Conservation (phyloP, 1,140 invertebrate species). For the Diprion similis region DNA sequence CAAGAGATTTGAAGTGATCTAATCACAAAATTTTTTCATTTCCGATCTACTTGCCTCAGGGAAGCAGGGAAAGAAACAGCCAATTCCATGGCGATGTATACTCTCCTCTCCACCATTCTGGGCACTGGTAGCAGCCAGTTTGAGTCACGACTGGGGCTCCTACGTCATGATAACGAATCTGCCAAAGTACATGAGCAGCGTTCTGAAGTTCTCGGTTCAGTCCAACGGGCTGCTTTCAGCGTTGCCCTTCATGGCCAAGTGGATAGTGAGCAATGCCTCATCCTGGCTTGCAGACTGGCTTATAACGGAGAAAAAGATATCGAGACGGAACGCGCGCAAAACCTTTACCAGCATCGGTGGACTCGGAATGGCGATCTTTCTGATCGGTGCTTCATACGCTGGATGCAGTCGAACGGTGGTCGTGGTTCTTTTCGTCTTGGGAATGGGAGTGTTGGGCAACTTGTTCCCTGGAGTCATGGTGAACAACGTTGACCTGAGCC, state of each 20-base stretch:
- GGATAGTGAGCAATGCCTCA: conserved; percentile 70
- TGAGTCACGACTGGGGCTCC: conserved; percentile 90
- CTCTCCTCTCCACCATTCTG: conserved; percentile 76
- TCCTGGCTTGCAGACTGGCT: conserved; percentile 72
- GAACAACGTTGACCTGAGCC: conserved; percentile 67
- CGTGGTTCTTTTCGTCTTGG: conserved; percentile 33
- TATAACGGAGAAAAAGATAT: conserved; percentile 64
- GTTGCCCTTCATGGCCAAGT: conserved; percentile 74
- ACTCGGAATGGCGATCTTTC: conserved; percentile 76
- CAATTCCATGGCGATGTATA: conserved; percentile 72
- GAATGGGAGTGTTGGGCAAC: conserved; percentile 38
- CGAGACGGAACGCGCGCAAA: conserved; percentile 68
- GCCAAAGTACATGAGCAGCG: conserved; percentile 87
- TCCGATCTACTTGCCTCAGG: conserved; percentile 54
- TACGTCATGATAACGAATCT: conserved; percentile 88
- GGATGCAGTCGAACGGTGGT: conserved; percentile 39
- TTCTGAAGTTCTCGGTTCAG: conserved; percentile 81
- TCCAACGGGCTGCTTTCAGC: conserved; percentile 68
- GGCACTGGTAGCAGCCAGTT: conserved; percentile 73
- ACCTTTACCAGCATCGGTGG: conserved; percentile 75
- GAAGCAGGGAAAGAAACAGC: conserved; percentile 61
- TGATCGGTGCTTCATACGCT: conserved; percentile 58
- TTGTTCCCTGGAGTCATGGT: conserved; percentile 35
- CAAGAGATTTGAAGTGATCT: too few relatives aligned
- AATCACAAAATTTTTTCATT: too few relatives aligned